Percentiles rank a stretch among this genome's conserved stretches.
Conservation (phyloP, 2,888 invertebrate genomes). For the Sinodicranocentrus sp. region DNA sequence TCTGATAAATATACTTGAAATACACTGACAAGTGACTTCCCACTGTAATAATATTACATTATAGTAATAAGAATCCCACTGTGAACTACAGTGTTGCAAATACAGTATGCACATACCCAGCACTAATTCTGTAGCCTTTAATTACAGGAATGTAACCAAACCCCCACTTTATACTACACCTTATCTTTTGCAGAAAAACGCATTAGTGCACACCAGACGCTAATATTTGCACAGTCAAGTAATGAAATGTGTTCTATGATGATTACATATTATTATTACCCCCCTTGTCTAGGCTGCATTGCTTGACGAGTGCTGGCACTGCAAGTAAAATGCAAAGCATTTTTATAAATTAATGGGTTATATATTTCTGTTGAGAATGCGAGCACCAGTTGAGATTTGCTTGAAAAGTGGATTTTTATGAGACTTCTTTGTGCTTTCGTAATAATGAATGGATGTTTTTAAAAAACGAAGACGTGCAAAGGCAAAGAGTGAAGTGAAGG, state of each 20-base stretch:
- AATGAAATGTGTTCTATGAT: too few species aligned
- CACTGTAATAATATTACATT: constrained; percentile 19
- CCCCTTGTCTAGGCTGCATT: too few species aligned
- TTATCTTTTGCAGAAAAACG: background rate
- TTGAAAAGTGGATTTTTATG: constrained; percentile 37
- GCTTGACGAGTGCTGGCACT: too few species aligned
- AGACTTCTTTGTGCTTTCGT: constrained; percentile 1
- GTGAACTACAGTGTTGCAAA: background rate
- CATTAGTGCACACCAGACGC: background rate
- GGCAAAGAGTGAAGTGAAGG: constrained; percentile 13
- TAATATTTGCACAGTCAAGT: constrained; percentile 15
- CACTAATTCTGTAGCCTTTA: background rate
- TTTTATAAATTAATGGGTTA: too few species aligned
- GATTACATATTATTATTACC: too few species aligned
- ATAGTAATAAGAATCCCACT: constrained; percentile 2
- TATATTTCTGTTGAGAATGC: background rate
- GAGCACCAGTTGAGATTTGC: background rate
- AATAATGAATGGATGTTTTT: constrained; percentile 28
- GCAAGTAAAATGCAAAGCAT: too few species aligned
- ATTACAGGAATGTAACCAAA: constrained; percentile 17
- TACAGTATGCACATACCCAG: background rate
- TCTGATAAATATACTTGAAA: constrained; percentile 57
- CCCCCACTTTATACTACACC: background rate
- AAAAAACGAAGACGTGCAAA: constrained; percentile 1
- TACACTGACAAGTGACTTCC: constrained; percentile 52